Evolutionary conservation across 2,797 vertebrate species (phyloP), one percentile per base, ranked within the genome.

Genomic region (Megaceryle alcyon): DNA sequence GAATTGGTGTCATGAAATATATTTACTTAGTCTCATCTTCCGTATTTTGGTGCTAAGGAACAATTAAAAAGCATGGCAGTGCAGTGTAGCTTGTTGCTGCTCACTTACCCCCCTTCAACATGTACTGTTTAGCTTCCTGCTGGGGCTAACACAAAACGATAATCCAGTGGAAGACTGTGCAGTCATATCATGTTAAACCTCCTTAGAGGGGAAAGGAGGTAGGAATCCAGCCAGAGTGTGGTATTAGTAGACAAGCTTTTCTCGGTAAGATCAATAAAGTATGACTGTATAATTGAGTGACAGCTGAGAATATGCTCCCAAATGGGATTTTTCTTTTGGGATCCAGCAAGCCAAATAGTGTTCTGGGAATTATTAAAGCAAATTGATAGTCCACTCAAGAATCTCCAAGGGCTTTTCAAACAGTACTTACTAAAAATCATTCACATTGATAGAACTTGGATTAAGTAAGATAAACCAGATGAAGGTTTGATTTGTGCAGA

Each of bases 341-440:
- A 93, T 75, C 54, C 73, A 57, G 61, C 49, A 91, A 93, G 91
- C 63, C 22, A 26, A 92, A 54, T 31, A 79, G 65, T 12, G 17
- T 89, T 92, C 84, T 88, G 89, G 79, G 82, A 96, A 92, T 86
- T 92, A 75, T 71, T 90, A 83, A 48, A 81, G 29, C 43, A 72
- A 94, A 95, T 96, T 94, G 76, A 92, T 87, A 88, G 87, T 80
- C 76, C 76, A 81, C 79, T 94, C 70, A 82, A 75, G 72, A 89
- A 81, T 91, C 92, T 90, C 94, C 48, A 76, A 76, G 87, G 91
- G 43, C 63, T 88, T 88, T 76, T 95, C 82, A 86, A 92, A 83
- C 29, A 23, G 87, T 78, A 56, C 57, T 92, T 82, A 29, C 15
- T 82, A 39, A 73, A 86, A 92, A 25, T 78, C 79, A 15, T 76